Evolutionary conservation across 2,797 vertebrate species (phyloP).

Genomic region (Clarias platycephalus): DNA sequence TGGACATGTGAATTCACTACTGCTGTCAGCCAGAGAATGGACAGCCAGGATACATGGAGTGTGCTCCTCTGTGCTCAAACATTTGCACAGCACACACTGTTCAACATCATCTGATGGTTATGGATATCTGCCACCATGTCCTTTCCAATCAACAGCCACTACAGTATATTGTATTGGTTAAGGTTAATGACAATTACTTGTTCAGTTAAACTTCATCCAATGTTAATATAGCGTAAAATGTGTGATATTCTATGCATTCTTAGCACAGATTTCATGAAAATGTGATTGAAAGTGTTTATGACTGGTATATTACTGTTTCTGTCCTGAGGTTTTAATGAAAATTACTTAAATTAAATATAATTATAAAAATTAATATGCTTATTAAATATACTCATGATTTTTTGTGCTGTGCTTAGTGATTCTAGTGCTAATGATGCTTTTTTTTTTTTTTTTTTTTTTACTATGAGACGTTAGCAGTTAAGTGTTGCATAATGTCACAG

Average conservation of each 20-base stretch:
- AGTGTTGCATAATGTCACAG: slow-evolving; percentile 46
- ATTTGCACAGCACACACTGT: background rate
- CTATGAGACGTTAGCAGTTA: background rate
- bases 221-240: no score
- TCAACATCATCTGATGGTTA: slow-evolving; percentile 21
- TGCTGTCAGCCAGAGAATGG: slow-evolving; percentile 53
- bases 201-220: background rate
- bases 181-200: slow-evolving; percentile 53
- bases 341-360: background rate
- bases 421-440: background rate
- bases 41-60: slow-evolving; percentile 50
- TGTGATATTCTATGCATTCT: background rate
- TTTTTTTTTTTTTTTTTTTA: background rate
- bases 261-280: background rate
- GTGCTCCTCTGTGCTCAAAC: slow-evolving; percentile 35
- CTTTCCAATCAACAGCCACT: slow-evolving; percentile 18
- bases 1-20: slow-evolving; percentile 60
- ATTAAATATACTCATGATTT: background rate
- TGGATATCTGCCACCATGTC: background rate
- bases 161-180: slow-evolving; percentile 47
- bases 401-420: background rate
- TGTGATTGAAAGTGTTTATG: background rate
- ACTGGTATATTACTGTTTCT: background rate
- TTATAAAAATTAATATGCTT: background rate
- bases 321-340: background rate